These are phyloP conservation scores for Oreochromis aureus DNA, from an alignment of 2,113 vertebrate species.

Conservation along the genomic window DNA sequence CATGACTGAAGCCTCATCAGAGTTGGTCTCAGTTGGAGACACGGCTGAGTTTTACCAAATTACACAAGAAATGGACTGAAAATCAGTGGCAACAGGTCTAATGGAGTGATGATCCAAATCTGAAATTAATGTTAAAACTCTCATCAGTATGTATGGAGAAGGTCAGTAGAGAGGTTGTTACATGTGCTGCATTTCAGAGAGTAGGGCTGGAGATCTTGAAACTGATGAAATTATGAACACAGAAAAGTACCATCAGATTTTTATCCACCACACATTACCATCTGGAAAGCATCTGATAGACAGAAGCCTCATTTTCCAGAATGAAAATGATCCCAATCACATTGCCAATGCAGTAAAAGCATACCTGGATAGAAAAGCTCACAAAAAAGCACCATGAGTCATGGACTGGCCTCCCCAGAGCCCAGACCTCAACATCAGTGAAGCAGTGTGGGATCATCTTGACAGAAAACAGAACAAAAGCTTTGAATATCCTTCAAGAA, in stretches of 20 bases:
- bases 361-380: background rate
- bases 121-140: background rate
- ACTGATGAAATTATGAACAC: background rate
- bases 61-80: background rate
- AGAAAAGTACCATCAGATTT: background rate
- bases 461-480: background rate
- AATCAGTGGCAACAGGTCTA: background rate
- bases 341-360: background rate
- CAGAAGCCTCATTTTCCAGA: background rate
- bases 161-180: background rate
- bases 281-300: background rate
- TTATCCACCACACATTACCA: background rate
- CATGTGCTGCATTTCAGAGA: background rate
- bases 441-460: background rate
- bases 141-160: background rate
- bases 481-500: background rate
- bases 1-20: background rate
- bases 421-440: background rate
- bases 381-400: background rate
- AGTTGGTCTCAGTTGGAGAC: background rate
- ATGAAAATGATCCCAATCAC: background rate
- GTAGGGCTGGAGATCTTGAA: background rate
- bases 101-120: background rate
- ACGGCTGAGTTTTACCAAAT: background rate
- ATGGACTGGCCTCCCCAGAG: background rate